Conservation (phyloP, 2,888 invertebrate genomes). For the Diadegma fenestrale region DNA sequence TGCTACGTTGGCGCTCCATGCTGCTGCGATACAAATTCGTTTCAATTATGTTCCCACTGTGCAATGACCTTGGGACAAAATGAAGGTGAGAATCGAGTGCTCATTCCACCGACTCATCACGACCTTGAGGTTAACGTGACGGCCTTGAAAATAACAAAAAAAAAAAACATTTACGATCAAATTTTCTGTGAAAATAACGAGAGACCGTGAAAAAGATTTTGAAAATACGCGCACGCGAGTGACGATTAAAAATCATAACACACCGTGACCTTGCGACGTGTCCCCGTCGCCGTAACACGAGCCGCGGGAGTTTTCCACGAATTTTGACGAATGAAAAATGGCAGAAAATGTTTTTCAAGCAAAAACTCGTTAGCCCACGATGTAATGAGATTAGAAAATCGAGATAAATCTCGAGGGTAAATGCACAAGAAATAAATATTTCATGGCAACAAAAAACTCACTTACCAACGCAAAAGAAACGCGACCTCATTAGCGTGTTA, state of each 20-base stretch:
- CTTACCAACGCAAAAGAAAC: background rate
- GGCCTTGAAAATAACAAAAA: too few relatives aligned
- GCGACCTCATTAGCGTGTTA: background rate
- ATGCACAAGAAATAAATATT: background rate
- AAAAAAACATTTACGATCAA: background rate
- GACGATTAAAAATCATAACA: background rate
- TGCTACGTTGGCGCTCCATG: too few relatives aligned
- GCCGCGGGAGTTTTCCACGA: background rate
- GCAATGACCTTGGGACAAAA: too few relatives aligned
- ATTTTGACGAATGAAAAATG: background rate
- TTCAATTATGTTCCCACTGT: too few relatives aligned
- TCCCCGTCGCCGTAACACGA: background rate
- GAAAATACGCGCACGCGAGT: background rate
- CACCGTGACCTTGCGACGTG: background rate
- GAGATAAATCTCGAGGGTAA: background rate
- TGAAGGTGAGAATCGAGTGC: too few relatives aligned
- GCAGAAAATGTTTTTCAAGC: background rate
- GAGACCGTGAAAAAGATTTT: background rate
- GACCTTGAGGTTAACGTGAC: background rate
- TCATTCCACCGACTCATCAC: too few relatives aligned
- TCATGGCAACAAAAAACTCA: background rate
- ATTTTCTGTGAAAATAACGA: background rate
- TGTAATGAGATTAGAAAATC: background rate
- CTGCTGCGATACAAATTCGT: too few relatives aligned
- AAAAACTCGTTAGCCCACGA: background rate